Evolutionary conservation across 2,113 vertebrate genomes (phyloP), one percentile per base, ranked within the genome.

Genomic region (Vulpes ferrilata): DNA sequence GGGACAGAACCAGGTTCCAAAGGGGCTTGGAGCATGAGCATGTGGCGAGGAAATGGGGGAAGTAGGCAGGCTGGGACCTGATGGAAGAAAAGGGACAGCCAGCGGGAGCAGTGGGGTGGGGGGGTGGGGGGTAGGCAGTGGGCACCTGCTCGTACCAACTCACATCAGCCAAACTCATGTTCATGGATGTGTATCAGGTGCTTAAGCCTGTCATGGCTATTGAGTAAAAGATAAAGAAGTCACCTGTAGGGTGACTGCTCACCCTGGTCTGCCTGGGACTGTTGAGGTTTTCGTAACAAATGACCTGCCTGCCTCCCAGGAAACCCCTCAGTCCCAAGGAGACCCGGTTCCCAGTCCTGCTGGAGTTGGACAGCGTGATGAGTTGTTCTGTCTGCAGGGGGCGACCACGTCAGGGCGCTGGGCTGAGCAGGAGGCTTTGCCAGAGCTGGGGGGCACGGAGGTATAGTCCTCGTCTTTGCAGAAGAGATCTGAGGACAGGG

Each of bases 181-280:
- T n/a, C 19, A 0, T 4, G 38, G 11, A 1, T 55, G 22, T 3
- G 16, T 2, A 4, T 8, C 12, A 6, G n/a, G 4, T 35, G 3
- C 32, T 8, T 16, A 20, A 4, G 22, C n/a, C 53, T 11, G 5
- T 11, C 12, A 1, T 1, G 17, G 27, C 59, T 43, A 17, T 0
- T 48, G 48, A 57, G 51, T 8, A 38, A 78, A 73, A 67, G 73
- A 64, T 25, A 32, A 69, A 32, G 62, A 20, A 53, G 65, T n/a
- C n/a, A 55, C 80, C 32, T 1, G n/a, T 9, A 12, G 11, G 51
- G 20, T 3, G 13, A 4, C 48, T 20, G 10, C 48, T 16, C 27
- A 0, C 27, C 69, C 23, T 10, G 3, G 16, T 57, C 48, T 35
- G 15, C 48, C 32, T 12, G 7, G 65, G 43, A 38, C 78, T 35